These are phyloP conservation scores for Aplysia californica DNA, from an alignment of 1,140 invertebrate genomes.

Conservation along the genomic window DNA sequence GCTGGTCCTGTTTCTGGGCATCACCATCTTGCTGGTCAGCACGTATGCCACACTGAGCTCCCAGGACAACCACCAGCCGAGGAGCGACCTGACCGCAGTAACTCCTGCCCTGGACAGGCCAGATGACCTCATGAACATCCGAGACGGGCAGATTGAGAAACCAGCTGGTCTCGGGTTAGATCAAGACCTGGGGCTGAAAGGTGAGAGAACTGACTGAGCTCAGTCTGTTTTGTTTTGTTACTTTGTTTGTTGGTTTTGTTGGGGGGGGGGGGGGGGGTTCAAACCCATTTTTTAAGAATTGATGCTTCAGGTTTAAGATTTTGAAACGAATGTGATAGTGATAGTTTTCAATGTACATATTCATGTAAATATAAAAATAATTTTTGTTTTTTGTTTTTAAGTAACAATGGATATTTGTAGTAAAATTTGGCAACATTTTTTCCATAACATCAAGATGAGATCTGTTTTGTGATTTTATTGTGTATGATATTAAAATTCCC, in stretches of 20 bases:
- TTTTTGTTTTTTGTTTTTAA: too few species aligned
- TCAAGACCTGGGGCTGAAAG: not conserved
- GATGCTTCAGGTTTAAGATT: too few species aligned
- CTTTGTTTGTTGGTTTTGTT: too few species aligned
- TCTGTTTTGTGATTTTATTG: not conserved
- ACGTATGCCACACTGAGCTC: conserved; percentile 82
- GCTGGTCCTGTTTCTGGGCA: conserved; percentile 80
- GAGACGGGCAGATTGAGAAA: too few species aligned
- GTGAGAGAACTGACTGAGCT: not conserved
- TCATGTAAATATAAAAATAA: too few species aligned
- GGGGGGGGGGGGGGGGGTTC: too few species aligned
- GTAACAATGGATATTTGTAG: too few species aligned
- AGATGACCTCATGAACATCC: not conserved
- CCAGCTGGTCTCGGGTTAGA: not conserved
- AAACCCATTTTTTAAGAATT: too few species aligned
- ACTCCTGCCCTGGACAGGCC: not conserved
- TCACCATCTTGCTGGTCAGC: conserved; percentile 85
- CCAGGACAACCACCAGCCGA: conserved; percentile 33
- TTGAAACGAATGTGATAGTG: too few species aligned
- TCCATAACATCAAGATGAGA: not conserved
- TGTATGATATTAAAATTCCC: too few species aligned
- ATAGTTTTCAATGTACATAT: too few species aligned
- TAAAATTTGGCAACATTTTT: too few species aligned
- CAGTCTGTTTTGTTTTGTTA: not conserved
- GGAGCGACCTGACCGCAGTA: not conserved